Evolutionary conservation across 2,113 vertebrate genomes (phyloP), one percentile per base, ranked within the genome.

Genomic region (Rhinoptilus africanus): DNA sequence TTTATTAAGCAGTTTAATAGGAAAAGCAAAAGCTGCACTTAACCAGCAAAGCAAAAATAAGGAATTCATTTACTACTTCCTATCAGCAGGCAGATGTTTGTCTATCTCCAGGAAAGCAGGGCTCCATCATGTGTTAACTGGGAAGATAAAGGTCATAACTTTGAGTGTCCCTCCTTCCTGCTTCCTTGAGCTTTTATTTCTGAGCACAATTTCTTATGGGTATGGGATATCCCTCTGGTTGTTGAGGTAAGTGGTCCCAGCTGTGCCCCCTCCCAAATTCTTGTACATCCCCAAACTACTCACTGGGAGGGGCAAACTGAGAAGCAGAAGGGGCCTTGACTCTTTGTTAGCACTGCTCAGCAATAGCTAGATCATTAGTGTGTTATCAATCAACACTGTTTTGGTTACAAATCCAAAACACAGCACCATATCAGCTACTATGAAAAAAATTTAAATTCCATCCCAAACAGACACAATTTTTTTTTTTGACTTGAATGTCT

Each of bases 301-400:
- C 8, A 0, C 16, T 14, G 3, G 37, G 12, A 23, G 7, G 8
- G 1, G 5, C 3, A 50, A 72, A 17, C 17, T 23, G 32, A 78
- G 28, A n/a, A 73, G 23, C 4, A n/a, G 41, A 78, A 56, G 5
- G 10, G 17, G 4, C 3, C 32, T 68, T 57, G 27, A 32, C 9
- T 6, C 14, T 51, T 9, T 43, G 12, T 48, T 24, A 48, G 30
- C 19, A 23, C 28, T 48, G 39, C 18, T 53, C 15, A 45, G 15
- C 39, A 75, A 14, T 6, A 54, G 16, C 22, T 56, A 27, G 11
- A 28, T 69, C 26, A 41, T 64, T 18, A 41, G 30, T 28, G 28
- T 35, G 10, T 28, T 79, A 47, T 30, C 32, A 67, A 47, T 30
- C 32, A 67, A 41, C 28, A 50, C 2, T 5, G 7, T 50, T 79